phyloP scores from a whole-genome alignment of 1,140 invertebrate genomes.

The Apocrypta bakeri region DNA sequence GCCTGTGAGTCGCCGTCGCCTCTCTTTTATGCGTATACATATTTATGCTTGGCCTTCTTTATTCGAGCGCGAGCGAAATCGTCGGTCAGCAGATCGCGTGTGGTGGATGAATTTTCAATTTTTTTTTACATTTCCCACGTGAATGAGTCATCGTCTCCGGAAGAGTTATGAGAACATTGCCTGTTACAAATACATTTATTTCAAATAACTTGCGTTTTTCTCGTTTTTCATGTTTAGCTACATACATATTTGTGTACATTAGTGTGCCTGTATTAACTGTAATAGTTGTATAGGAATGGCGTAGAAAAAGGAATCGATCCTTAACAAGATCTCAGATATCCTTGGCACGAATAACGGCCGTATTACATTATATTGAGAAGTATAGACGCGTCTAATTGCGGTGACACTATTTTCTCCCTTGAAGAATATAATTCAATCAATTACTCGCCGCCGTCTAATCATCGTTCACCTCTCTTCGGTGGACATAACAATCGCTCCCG shows the following conservation, averaged over 20 bases:
- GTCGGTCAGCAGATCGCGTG: background rate
- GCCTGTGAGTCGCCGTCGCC: conserved; percentile 3
- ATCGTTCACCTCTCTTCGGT: background rate
- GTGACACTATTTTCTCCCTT: background rate
- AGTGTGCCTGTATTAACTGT: too few relatives aligned
- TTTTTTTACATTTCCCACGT: background rate
- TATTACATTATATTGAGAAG: background rate
- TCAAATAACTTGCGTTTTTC: background rate
- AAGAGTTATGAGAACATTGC: background rate
- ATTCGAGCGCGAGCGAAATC: background rate
- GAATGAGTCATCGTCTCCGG: conserved; percentile 17
- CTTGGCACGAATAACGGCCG: background rate
- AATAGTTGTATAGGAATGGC: background rate
- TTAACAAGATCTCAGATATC: conserved; percentile 20
- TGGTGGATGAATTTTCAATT: background rate
- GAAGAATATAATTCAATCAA: background rate
- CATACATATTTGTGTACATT: too few relatives aligned
- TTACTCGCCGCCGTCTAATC: background rate
- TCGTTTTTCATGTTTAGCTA: too few relatives aligned
- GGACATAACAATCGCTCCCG: background rate
- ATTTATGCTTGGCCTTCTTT: background rate
- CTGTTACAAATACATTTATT: background rate
- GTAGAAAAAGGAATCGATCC: background rate
- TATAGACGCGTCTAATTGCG: conserved; percentile 7
- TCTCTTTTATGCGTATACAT: background rate